These are phyloP conservation scores for Glyphotaelius pellucidus DNA, from an alignment of 2,888 invertebrate species.

Conservation along the genomic window DNA sequence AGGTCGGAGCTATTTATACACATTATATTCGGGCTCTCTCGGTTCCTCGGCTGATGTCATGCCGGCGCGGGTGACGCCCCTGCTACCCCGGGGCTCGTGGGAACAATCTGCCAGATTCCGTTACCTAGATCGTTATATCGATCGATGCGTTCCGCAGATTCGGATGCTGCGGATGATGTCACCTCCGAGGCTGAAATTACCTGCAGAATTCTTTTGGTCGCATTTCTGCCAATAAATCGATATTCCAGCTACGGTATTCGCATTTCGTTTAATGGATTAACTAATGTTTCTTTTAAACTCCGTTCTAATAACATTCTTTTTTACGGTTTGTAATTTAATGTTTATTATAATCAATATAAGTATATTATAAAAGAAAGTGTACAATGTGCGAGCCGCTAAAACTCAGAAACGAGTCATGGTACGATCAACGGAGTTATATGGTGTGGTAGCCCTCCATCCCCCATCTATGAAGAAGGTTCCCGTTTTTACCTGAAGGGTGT, in stretches of 20 bases:
- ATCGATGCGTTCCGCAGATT: slow-evolving; percentile 55
- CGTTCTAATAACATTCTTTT: background rate
- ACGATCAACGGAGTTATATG: too few species aligned
- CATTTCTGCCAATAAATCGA: background rate
- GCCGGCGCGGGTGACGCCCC: slow-evolving; percentile 57
- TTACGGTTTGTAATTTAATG: too few species aligned
- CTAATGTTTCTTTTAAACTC: background rate
- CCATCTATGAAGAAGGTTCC: too few species aligned
- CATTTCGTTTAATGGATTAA: background rate
- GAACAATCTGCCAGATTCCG: slow-evolving; percentile 48
- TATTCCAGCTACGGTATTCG: background rate
- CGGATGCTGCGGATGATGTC: slow-evolving; percentile 56
- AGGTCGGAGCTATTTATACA: slow-evolving; percentile 50
- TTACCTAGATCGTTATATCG: slow-evolving; percentile 58
- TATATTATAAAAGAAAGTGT: too few species aligned
- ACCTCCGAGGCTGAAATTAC: slow-evolving; percentile 18
- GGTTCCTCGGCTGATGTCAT: slow-evolving; percentile 60
- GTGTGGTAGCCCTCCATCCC: too few species aligned
- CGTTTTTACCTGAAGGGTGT: too few species aligned
- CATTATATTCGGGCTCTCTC: background rate
- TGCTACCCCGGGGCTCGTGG: slow-evolving; percentile 61
- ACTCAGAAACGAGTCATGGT: too few species aligned
- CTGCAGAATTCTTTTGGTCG: background rate
- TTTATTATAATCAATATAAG: too few species aligned
- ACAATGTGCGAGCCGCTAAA: too few species aligned